Base-by-base conservation (phyloP, 2,113 vertebrate species). In the Reinhardtius hippoglossoides region DNA sequence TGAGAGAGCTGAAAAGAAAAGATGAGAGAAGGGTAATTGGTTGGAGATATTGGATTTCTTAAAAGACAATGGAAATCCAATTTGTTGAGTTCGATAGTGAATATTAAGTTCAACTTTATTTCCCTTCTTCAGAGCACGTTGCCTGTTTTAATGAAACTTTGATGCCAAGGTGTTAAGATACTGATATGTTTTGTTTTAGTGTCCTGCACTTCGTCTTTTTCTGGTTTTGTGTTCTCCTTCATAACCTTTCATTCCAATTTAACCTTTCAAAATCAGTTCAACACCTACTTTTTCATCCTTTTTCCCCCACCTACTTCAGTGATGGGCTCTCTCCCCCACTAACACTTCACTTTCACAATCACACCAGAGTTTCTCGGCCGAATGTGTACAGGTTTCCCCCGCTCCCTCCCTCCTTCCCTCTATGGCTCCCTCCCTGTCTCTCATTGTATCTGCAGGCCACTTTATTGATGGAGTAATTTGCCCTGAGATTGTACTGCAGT, bases 391-490 rank as follows among this genome's bases (percentile, higher is more conserved):
- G 5, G 37, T 7, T 40, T 16, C 59, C 21, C 59, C 23, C 40
- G 0, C 37, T 9, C 9, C 35, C 40, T 40, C 61, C 23, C 24
- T 6, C n/a, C 54, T 42, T 42, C 10, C 9, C 40, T 13, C 40
- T 42, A 42, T 42, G 40, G 21, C 54, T 13, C 54, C 9, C 56
- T 10, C 24, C 56, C 56, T 21, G 20, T 54, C 65, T 58, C 66
- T 78, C 81, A 71, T 83, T 88, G 80, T 78, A 74, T 84, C 88
- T 87, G 64, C 44, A 27, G 44, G 74, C 64, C 42, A 23, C 80
- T 80, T 85, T 92, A 93, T 91, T 91, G 91, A 93, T 90, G 64
- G 83, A 87, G 82, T 90, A 87, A 93, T 91, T 92, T 92, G 71
- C 90, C 69, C 71, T 61, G 85, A 89, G 87, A 92, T 83, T 85